Evolutionary conservation across 2,888 invertebrate genomes (phyloP), one percentile per base, ranked within the genome.

Genomic region (Mechanitis mazaeus): DNA sequence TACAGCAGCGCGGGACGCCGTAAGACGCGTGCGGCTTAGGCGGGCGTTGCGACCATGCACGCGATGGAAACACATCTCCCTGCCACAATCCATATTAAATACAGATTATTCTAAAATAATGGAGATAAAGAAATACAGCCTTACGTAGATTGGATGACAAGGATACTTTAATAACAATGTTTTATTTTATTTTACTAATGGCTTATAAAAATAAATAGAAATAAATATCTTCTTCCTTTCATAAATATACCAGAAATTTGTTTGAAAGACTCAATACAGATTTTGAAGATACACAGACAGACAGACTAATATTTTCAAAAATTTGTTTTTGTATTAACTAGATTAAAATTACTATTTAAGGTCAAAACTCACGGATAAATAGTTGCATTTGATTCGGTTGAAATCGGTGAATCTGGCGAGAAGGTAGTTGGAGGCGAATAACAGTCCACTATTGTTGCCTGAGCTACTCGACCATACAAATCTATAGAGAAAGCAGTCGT

Each of bases 401-500:
- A 95, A 71, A 94, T 92, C 1, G 94, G 93, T 0, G 95, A 95
- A 55, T 87, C 88, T 0, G 89, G 87, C 1, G 89, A 84, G 59
- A 77, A 79, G 0, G 72, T 64, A 0, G 76, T 76, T 47, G 93
- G 93, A 65, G 93, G 94, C 71, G 93, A 93, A 60, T 93, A 93
- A 46, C 91, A 91, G 71, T 95, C 95, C 11, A 96, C 93, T 59
- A 98, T 96, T 2, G 97, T 96, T 0, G 96, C 97, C 81, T 97
- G 97, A 0, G 97, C 97, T 55, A 97, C 98, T 77, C 98, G 97
- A 0, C 98, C 98, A 77, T 98, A 98, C 66, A 98, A 88, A 91
- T 98, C 98, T 85, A 53, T 1, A 60, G 63, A 33, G 31, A 31
- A 31, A 11, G 31, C 28, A 2, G 7, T 28, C 6, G 45, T 28